Base-by-base conservation (phyloP, 2,888 invertebrate species). In the Caenorhabditis imperialis region DNA sequence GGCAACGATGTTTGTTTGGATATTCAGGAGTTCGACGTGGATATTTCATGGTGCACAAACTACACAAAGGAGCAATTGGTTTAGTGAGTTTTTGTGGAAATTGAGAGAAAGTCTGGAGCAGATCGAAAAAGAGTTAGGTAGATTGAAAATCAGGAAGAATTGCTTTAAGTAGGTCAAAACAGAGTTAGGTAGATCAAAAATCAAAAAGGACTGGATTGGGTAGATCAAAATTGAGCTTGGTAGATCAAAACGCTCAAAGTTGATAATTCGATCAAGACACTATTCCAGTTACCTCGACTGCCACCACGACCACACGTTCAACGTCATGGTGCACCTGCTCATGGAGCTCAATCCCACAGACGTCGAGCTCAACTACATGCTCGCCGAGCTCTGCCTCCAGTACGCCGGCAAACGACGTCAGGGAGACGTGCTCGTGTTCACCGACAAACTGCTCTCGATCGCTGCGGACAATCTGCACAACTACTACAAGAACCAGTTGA, bases 221-320 rank as follows among this genome's bases (percentile, higher is more conserved):
- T n/a, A n/a, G n/a, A n/a, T n/a, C n/a, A n/a, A n/a, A n/a, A n/a
- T n/a, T n/a, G n/a, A n/a, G n/a, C n/a, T n/a, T n/a, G n/a, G n/a
- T n/a, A n/a, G n/a, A n/a, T n/a, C n/a, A n/a, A n/a, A n/a, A n/a
- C n/a, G n/a, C n/a, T n/a, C n/a, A n/a, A n/a, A n/a, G n/a, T n/a
- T n/a, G n/a, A n/a, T n/a, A n/a, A n/a, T n/a, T n/a, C n/a, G n/a
- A n/a, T n/a, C n/a, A n/a, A n/a, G n/a, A n/a, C n/a, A n/a, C n/a
- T n/a, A n/a, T n/a, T n/a, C n/a, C 48, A 65, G 65, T 23, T 65
- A 65, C 25, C 50, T 65, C n/a, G 65, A 65, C 54, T 65, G 65
- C 20, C 65, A 65, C 38, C 65, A 65, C 48, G 65, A 65, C 20
- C 55, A 65, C 23, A 42, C 37, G 2, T 65, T 65, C 50, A 55